Base-by-base conservation (phyloP, 2,797 vertebrate genomes). In the Lagorchestes hirsutus region DNA sequence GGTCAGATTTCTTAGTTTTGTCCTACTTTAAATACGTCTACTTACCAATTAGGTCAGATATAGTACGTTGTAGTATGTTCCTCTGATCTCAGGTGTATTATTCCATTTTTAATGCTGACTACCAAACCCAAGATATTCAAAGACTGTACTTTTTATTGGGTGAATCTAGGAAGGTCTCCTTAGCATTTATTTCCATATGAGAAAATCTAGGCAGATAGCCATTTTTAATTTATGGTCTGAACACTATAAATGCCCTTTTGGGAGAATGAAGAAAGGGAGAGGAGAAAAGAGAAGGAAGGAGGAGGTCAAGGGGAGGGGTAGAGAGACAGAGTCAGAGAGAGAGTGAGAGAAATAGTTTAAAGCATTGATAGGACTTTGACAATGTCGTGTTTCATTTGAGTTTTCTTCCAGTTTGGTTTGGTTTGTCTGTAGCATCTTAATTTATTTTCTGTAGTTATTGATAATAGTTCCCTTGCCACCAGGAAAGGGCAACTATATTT, bases 361-460 rank as follows among this genome's bases (percentile, higher is more conserved):
- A 50, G 22, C 40, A 50, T 50, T 87, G 74, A 50, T 5, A 87
- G 40, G 22, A 50, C 40, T 46, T 87, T 46, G 74, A 87, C 24
- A 87, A 24, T 87, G 40, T 50, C 9, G 8, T 50, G 40, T 87
- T 92, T 54, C 18, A 93, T 93, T 95, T 46, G 92, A 40, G 12
- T 94, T 96, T 94, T 95, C 91, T 22, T 87, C 12, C 29, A 82
- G 46, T 55, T 24, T 92, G 40, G 46, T 55, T 24, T 92, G 40
- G 16, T 95, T 96, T 95, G 4, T 1, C 8, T n/a, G 59, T 82
- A 91, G n/a, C 67, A 54, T 91, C 56, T 92, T 55, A 46, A 40
- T 90, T 96, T 57, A 59, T 54, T 93, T 95, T 62, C 82, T 94
- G 4, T 92, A 54, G 40, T 92, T 96, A 95, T 93, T 96, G 96